Evolutionary conservation across 2,888 invertebrate genomes (phyloP), one percentile per base, ranked within the genome.

Genomic region (Athetis lepigone): DNA sequence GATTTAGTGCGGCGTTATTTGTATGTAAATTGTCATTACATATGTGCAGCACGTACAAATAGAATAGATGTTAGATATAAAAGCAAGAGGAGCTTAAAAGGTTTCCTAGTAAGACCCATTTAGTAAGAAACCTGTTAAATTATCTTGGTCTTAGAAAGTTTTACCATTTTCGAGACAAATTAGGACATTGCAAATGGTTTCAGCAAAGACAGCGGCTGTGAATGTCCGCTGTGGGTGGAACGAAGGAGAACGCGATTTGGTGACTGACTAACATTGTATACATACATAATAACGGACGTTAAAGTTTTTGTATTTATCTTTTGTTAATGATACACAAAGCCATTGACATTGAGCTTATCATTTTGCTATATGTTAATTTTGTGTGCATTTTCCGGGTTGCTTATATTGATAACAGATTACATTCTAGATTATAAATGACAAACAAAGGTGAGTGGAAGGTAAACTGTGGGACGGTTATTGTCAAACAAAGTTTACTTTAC

Each of bases 221-320:
- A 82, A 75, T 61, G 79, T 72, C 59, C 61, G 58, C 66, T 79
- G 85, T 84, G 83, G 85, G 83, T 77, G 85, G 72, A 70, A 75
- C 65, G 81, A 80, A 85, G 85, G 85, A 79, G 80, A 80, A 74
- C 74, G 81, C 79, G 79, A 75, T 71, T 78, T 74, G 61, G 52
- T 55, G 66, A 62, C 71, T 69, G 57, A 65, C 63, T 71, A 57
- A 61, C 50, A 70, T 62, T 50, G 47, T 49, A 67, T 64, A 66
- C 65, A 71, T 56, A 61, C 55, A 65, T 57, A 50, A 23, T 42
- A 75, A 70, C 72, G 67, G 69, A 37, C 37, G n/a, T 25, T 25
- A 39, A 19, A 50, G 25, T 68, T 64, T 75, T 73, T 58, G 62
- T 27, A 33, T 33, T 29, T 63, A 76, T 64, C 23, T 27, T 59